Percentiles rank a stretch among this genome's conserved stretches.
phyloP scores from a whole-genome alignment of 2,797 vertebrate genomes.

The Pangasius sanitwongsei region DNA sequence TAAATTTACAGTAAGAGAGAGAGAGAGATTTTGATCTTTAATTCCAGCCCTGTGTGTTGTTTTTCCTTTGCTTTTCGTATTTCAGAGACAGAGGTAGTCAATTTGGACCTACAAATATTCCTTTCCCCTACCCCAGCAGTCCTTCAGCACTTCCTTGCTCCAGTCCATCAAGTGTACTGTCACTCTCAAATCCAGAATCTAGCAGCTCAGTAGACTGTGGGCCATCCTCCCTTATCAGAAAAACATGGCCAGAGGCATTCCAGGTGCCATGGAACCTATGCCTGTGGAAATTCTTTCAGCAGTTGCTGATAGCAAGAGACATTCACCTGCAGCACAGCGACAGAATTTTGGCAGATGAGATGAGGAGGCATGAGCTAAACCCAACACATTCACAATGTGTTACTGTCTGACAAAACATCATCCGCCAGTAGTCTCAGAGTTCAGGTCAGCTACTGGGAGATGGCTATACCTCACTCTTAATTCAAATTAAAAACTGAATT shows the following conservation, averaged over 20 bases:
- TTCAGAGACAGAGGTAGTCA: background rate
- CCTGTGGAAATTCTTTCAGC: conserved; percentile 41
- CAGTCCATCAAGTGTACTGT: background rate
- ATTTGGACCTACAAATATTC: background rate
- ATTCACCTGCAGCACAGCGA: conserved; percentile 10
- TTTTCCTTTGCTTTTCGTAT: background rate
- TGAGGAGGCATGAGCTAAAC: conserved; percentile 21
- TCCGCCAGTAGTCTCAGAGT: conserved; percentile 16
- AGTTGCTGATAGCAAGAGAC: conserved; percentile 36
- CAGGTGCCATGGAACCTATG: conserved; percentile 50
- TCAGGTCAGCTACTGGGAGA: conserved; percentile 31
- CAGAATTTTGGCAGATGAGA: conserved; percentile 23
- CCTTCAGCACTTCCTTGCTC: background rate
- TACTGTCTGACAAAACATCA: conserved; percentile 31
- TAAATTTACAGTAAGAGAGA: no score
- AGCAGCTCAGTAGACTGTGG: background rate
- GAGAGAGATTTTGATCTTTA: no score
- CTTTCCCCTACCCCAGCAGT: background rate
- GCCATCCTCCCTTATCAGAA: conserved; percentile 4
- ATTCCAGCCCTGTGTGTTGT: background rate
- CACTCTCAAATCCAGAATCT: background rate
- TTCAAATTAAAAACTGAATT: conserved; percentile 29
- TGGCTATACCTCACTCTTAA: conserved; percentile 33
- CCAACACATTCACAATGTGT: conserved; percentile 14
- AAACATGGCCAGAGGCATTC: conserved; percentile 53